Conservation (phyloP, 2,797 vertebrate genomes). For the Emydoidea blandingii region DNA sequence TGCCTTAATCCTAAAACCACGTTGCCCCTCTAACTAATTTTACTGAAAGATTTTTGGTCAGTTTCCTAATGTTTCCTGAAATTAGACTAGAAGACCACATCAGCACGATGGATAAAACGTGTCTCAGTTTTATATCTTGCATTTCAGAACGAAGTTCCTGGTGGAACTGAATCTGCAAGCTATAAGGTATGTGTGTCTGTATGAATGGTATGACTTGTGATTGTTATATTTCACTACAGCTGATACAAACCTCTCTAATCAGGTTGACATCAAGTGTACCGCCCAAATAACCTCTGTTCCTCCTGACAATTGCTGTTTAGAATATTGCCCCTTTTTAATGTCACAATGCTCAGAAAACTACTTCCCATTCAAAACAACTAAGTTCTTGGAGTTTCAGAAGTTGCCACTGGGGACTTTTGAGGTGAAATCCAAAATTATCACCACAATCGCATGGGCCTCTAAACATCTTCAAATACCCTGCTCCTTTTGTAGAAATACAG, state of each 20-base stretch:
- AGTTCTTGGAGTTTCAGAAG: neutral
- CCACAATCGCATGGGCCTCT: fast-evolving
- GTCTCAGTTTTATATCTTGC: neutral
- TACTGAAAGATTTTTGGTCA: neutral
- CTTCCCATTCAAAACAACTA: neutral
- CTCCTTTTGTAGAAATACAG: neutral
- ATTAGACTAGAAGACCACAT: fast-evolving
- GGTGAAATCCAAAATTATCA: neutral
- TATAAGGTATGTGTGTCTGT: conserved; percentile 79
- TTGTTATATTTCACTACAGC: neutral
- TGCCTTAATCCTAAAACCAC: neutral
- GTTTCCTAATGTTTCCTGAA: neutral
- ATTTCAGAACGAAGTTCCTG: conserved; percentile 90
- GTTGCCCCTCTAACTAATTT: neutral
- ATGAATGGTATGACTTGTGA: fast-evolving
- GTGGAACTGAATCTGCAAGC: conserved; percentile 84
- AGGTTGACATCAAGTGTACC: neutral
- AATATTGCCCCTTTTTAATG: neutral
- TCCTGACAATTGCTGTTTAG: fast-evolving
- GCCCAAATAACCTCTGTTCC: neutral
- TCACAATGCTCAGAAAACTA: neutral
- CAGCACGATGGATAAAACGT: fast-evolving
- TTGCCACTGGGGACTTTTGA: neutral
- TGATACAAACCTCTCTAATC: neutral
- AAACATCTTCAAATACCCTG: neutral